These are phyloP conservation scores for Candoia aspera DNA, from an alignment of 2,113 vertebrate species.

Conservation along the genomic window DNA sequence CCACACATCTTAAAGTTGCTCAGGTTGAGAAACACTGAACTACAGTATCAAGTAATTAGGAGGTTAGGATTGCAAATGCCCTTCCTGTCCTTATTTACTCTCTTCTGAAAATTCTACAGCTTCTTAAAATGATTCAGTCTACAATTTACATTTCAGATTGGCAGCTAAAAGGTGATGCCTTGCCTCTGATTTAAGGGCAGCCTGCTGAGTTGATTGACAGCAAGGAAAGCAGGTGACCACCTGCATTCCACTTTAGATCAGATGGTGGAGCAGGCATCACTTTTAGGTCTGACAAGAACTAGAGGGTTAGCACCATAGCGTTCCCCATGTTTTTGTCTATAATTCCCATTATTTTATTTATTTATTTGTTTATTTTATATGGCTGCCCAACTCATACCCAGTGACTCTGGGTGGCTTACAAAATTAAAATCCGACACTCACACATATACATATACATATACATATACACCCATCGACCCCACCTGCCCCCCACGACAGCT, in stretches of 20 bases:
- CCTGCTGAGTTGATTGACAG: neutral
- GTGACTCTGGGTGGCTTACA: no score
- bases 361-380: no score
- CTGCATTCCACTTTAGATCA: neutral
- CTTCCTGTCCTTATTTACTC: neutral
- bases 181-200: neutral
- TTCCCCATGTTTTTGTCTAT: neutral
- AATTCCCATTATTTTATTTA: neutral
- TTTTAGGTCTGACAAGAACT: neutral
- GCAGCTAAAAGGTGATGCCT: neutral
- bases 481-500: no score
- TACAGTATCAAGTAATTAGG: neutral
- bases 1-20: no score
- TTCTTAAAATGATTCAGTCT: neutral
- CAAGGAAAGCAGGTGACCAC: neutral
- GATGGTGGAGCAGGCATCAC: neutral
- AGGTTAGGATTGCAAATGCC: neutral
- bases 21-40: no score
- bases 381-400: no score
- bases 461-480: no score
- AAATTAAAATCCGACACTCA: no score
- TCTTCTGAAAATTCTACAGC: neutral
- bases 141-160: neutral
- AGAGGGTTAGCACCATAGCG: neutral
- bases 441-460: no score